Evolutionary conservation across 2,113 vertebrate genomes (phyloP).

Genomic region (Cygnus buccinator): DNA sequence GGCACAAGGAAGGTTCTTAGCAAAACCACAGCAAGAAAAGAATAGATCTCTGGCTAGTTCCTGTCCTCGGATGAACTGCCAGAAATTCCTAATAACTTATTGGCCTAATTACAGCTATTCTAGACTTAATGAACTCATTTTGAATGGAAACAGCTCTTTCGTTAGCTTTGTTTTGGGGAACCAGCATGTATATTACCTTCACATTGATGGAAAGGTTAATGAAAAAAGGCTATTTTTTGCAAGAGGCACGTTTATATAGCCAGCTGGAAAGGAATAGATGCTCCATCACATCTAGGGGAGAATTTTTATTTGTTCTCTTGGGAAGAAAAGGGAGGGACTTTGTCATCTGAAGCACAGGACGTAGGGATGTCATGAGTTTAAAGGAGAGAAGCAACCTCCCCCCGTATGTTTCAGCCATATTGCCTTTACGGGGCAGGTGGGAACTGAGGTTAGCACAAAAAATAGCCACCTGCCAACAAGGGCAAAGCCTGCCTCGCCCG

Average conservation of each 20-base stretch:
- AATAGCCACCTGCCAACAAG: background rate
- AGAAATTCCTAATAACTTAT: conserved; percentile 21
- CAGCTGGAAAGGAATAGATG: background rate
- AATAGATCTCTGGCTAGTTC: background rate
- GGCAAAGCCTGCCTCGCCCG: too few species aligned
- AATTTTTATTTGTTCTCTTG: background rate
- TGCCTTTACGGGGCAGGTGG: accelerated
- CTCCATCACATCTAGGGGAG: background rate
- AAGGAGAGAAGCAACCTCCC: background rate
- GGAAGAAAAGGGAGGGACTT: background rate
- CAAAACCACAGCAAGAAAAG: background rate
- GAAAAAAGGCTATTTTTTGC: background rate
- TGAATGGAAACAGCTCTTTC: background rate
- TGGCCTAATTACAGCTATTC: conserved; percentile 13
- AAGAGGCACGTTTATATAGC: background rate
- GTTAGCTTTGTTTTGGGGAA: background rate
- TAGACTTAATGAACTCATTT: background rate
- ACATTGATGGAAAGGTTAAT: background rate
- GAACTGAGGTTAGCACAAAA: accelerated
- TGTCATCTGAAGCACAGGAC: background rate
- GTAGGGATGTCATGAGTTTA: background rate
- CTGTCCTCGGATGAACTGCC: background rate
- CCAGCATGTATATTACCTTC: background rate
- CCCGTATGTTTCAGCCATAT: background rate
- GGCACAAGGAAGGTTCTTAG: background rate